Base-by-base conservation (phyloP, 2,797 vertebrate species). In the Tinamus major region DNA sequence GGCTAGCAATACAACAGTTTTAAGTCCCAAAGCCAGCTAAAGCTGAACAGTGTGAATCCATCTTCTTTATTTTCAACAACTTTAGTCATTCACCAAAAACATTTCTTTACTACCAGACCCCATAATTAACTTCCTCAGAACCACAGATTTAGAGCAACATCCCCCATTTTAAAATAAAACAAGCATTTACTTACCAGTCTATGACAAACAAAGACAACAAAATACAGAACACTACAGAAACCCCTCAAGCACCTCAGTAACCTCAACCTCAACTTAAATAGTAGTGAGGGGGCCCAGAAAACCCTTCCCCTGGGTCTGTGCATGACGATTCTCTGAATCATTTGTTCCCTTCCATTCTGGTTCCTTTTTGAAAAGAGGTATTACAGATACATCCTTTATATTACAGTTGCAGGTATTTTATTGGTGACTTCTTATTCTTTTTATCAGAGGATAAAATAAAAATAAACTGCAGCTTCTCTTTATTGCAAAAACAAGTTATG, bases 101-200 rank as follows among this genome's bases (percentile, higher is more conserved):
- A 4, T 13, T 59, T 53, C 6, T 23, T 37, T 14, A 27, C 4
- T 13, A 46, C 9, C 51, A 79, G 3, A 27, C 1, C 56, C 8
- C 7, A 10, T 8, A 62, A 41, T 17, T 23, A 67, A 29, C 2
- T 7, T 23, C 26, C 1, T 3, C 1, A 55, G 68, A 79, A 18
- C 5, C 10, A 8, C 1, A 65, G 6, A 49, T 12, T 5, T 44
- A 1, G 14, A 10, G 9, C 16, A 74, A 41, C 13, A 74, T 10
- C 17, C 5, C 12, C 48, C 12, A 4, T 0, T 1, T 19, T 3
- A 9, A 1, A 9, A 3, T 3, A 8, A 79, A 79, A 3, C 0
- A 0, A 5, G 19, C 37, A 14, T 44, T 4, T 18, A 78, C 92
- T 94, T 44, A 94, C 94, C 79, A 88, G 15, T 31, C 64, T 41